Conservation (phyloP, 92 coral and sea anemone genomes). For the Scolanthus callimorphus region DNA sequence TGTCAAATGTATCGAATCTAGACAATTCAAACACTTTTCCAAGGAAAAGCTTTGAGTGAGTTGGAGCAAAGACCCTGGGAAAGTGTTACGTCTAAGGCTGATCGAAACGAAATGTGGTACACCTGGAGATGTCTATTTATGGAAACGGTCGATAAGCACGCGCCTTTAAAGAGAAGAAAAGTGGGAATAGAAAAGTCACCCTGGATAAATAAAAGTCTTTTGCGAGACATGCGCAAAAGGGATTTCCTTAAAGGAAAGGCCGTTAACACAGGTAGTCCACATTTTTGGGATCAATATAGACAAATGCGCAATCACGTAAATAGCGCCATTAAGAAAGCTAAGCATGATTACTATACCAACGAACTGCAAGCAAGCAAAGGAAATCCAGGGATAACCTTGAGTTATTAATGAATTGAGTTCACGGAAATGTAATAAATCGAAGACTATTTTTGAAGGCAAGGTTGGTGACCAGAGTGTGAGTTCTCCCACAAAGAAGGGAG, state of each 20-base stretch:
- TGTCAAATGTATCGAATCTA: too few relatives aligned
- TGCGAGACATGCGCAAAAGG: constrained; percentile 5
- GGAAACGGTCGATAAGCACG: constrained; percentile 23
- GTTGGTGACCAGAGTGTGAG: too few relatives aligned
- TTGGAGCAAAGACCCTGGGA: too few relatives aligned
- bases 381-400: too few relatives aligned
- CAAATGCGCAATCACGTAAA: background rate
- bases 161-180: constrained; percentile 21
- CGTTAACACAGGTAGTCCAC: background rate
- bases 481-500: too few relatives aligned
- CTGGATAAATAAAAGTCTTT: constrained; percentile 18
- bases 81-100: too few relatives aligned
- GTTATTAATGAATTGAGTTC: too few relatives aligned
- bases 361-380: too few relatives aligned
- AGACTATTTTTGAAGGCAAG: too few relatives aligned
- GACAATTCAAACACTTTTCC: too few relatives aligned
- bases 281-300: background rate
- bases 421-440: too few relatives aligned
- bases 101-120: constrained; percentile 45
- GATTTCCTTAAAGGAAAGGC: background rate
- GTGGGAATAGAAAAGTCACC: constrained; percentile 22
- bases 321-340: background rate
- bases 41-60: too few relatives aligned
- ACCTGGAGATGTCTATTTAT: constrained; percentile 28
- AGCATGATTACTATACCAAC: background rate